Conservation (phyloP, 1,140 invertebrate genomes). For the Ptiloglossa arizonensis region DNA sequence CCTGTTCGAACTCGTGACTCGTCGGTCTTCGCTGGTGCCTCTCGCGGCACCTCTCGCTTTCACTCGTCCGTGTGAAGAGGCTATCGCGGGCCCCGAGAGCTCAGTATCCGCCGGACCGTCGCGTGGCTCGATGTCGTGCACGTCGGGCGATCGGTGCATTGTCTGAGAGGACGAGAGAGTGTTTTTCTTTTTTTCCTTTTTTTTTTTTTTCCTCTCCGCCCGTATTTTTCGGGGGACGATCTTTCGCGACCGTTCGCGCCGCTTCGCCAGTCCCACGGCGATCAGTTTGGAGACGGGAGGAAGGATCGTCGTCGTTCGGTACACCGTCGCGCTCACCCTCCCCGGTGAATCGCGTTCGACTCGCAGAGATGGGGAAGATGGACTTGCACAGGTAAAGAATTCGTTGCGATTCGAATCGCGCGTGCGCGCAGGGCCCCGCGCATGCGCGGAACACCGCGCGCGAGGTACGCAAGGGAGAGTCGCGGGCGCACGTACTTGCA, state of each 20-base stretch:
- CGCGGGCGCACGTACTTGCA: too few relatives aligned
- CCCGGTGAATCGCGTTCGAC: neutral
- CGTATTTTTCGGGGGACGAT: too few relatives aligned
- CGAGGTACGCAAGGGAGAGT: too few relatives aligned
- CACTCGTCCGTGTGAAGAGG: constrained; percentile 66
- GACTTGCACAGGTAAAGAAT: constrained; percentile 48
- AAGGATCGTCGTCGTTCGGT: neutral
- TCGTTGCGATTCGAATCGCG: neutral
- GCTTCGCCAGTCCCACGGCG: neutral
- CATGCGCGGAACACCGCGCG: too few relatives aligned
- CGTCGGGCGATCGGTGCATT: constrained; percentile 19
- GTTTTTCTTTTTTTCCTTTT: neutral
- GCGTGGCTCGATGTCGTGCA: constrained; percentile 53
- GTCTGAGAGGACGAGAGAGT: constrained; percentile 2
- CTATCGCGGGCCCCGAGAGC: constrained; percentile 56
- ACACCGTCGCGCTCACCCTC: neutral
- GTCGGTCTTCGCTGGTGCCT: constrained; percentile 26
- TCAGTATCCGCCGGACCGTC: constrained; percentile 66
- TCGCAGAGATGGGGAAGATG: constrained; percentile 50
- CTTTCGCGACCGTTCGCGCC: neutral
- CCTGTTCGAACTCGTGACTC: constrained; percentile 41
- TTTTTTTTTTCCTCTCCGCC: neutral
- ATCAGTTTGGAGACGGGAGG: neutral
- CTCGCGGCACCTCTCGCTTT: constrained; percentile 65
- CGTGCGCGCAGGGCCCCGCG: too few relatives aligned